phyloP scores from a whole-genome alignment of 2,113 vertebrate genomes.

The Corythaeola cristata region DNA sequence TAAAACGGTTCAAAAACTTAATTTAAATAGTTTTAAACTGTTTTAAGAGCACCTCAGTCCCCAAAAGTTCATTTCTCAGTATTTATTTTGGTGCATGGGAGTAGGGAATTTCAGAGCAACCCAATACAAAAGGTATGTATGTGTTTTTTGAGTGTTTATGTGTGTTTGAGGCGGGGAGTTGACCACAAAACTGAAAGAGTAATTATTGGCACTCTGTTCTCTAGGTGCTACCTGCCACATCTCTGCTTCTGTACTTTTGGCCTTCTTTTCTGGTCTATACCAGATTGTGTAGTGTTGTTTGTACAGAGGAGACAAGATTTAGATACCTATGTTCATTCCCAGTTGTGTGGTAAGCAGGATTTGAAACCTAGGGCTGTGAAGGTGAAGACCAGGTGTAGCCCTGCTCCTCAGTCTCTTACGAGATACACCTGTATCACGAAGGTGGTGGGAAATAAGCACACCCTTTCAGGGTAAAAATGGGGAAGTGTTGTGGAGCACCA shows the following conservation, averaged over 20 bases:
- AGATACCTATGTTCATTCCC: fast-evolving
- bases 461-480: neutral
- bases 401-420: neutral
- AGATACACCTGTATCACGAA: neutral
- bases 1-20: neutral
- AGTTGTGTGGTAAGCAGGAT: neutral
- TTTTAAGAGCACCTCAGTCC: neutral
- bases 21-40: neutral
- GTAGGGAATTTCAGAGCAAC: neutral
- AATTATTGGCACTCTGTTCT: neutral
- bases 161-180: no score
- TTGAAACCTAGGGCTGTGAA: neutral
- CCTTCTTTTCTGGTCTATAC: neutral
- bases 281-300: neutral
- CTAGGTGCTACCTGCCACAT: neutral
- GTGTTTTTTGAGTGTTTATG: neutral
- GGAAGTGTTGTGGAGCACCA: neutral
- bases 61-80: neutral
- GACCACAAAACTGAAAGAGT: neutral
- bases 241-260: neutral
- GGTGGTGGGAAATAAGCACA: neutral
- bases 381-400: neutral
- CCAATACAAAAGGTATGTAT: neutral
- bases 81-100: neutral
- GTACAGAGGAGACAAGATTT: neutral